Base-by-base conservation (phyloP, 2,888 invertebrate species). In the Cantharis lateralis region DNA sequence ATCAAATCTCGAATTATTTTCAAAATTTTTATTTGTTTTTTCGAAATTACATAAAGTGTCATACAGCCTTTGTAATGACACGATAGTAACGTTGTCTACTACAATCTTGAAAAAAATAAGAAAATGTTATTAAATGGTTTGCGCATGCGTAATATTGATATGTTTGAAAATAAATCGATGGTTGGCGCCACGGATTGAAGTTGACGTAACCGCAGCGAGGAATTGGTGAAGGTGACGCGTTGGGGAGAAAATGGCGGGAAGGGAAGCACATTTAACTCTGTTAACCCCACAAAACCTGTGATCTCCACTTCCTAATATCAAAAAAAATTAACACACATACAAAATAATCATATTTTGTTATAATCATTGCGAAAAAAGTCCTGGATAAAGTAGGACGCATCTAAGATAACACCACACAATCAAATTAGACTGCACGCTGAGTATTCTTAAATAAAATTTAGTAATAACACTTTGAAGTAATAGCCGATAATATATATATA, bases 361-460 rank as follows among this genome's bases (percentile, higher is more conserved):
- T 85, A 84, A 82, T 81, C 81, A 83, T 77, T 78, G 75, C 69
- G 72, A 72, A 68, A 75, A 71, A 64, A 63, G 74, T 71, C 71
- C 71, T 68, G 62, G 64, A 66, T 70, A 70, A 77, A 32, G 62
- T 48, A 62, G 71, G 74, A 78, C 68, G 79, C 80, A 80, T 78
- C 79, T 81, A 77, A 81, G 81, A 83, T 83, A 87, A 88, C 87
- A 88, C 87, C 88, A 88, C 86, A 87, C 88, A 88, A 88, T 88
- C 88, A 89, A 88, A 87, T 88, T 88, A 89, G 88, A 89, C 89
- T 89, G 89, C 89, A 89, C 89, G 87, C 86, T 87, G 85, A 88
- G 87, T 88, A 88, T 88, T 88, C 87, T 88, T 87, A 88, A 88
- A 86, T 86, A 87, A 87, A 87, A 86, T 18, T 83, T 86, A 87